These are phyloP conservation scores for Fulmarus glacialis DNA, from an alignment of 2,113 vertebrate genomes.

Conservation along the genomic window DNA sequence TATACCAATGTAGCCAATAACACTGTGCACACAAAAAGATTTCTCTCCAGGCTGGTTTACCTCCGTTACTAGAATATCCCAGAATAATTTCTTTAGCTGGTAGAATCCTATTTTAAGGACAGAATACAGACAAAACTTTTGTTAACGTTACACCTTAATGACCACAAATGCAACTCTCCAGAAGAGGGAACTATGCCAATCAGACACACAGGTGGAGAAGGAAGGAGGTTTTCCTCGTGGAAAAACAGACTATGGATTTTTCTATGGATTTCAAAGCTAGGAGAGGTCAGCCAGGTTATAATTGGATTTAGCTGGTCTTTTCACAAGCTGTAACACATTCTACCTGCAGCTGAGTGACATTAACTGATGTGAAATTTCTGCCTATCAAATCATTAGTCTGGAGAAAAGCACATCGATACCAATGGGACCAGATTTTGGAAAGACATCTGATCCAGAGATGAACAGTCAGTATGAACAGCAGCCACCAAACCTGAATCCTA, in stretches of 20 bases:
- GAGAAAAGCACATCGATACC: background rate
- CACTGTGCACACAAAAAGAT: background rate
- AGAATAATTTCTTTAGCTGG: background rate
- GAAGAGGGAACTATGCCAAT: background rate
- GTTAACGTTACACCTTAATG: background rate
- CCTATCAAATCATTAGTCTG: background rate
- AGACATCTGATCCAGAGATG: background rate
- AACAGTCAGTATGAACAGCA: background rate
- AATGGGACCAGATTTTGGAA: background rate
- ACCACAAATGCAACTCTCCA: background rate
- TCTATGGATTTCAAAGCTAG: background rate
- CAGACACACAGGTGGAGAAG: background rate
- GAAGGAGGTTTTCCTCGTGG: background rate
- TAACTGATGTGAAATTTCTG: background rate
- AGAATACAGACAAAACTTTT: background rate
- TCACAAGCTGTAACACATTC: background rate
- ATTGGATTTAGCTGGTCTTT: background rate
- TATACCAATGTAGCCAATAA: fast-evolving
- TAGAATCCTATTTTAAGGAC: background rate
- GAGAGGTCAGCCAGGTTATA: background rate
- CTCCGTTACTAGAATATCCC: background rate
- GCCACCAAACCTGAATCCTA: background rate
- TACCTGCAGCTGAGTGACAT: background rate
- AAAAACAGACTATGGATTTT: background rate
- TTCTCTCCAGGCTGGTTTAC: background rate